These are phyloP conservation scores for Chrysemys picta DNA, from an alignment of 2,113 vertebrate species.

Conservation along the genomic window DNA sequence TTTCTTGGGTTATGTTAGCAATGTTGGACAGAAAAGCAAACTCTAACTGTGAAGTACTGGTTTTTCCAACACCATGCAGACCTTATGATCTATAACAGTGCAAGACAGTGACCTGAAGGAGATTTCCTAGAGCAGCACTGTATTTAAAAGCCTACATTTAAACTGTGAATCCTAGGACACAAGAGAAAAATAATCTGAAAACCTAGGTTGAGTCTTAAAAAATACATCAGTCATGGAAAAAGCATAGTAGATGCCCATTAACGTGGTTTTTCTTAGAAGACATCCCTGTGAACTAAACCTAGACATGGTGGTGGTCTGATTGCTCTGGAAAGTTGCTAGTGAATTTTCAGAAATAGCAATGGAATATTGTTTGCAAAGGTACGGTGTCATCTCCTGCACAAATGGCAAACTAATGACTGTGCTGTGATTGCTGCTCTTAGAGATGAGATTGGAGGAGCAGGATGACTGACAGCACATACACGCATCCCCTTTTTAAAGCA, in stretches of 20 bases:
- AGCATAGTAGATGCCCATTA: not conserved
- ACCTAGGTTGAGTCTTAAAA: not conserved
- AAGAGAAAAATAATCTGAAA: not conserved
- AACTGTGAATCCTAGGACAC: not conserved
- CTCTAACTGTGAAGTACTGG: accelerated
- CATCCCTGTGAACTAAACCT: accelerated
- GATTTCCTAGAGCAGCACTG: not conserved
- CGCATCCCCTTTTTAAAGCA: not conserved
- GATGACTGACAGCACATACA: not conserved
- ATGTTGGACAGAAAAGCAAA: accelerated
- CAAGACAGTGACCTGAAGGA: not conserved
- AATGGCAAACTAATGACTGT: not conserved
- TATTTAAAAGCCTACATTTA: accelerated
- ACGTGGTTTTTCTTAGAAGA: not conserved
- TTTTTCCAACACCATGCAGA: accelerated
- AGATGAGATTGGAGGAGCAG: not conserved
- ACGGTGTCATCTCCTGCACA: not conserved
- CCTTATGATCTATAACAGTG: not conserved
- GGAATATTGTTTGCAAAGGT: not conserved
- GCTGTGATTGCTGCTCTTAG: not conserved
- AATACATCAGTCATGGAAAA: accelerated
- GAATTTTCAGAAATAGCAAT: not conserved
- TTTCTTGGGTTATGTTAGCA: not conserved
- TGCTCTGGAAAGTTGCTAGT: not conserved
- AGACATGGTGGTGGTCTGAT: not conserved